A percentile compares a stretch with the other conserved stretches of the same genome.
Evolutionary conservation across 2,797 vertebrate species (phyloP).

Genomic region (Hemitrygon akajei): DNA sequence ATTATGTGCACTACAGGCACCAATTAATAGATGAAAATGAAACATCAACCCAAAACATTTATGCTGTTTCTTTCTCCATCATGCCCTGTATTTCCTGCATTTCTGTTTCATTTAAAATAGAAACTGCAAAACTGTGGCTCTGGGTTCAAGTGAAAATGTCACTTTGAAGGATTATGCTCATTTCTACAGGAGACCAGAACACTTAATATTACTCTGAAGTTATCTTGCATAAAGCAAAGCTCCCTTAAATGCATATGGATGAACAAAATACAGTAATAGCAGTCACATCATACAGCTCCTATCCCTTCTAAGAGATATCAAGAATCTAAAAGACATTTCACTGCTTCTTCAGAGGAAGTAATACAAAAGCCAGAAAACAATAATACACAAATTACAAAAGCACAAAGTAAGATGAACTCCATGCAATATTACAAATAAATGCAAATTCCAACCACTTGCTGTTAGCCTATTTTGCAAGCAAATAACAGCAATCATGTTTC

Average conservation of each 20-base stretch:
- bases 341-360: background rate
- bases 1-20: background rate
- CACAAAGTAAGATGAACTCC: background rate
- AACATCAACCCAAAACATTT: no score
- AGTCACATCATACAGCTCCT: background rate
- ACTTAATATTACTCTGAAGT: background rate
- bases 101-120: no score
- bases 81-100: no score
- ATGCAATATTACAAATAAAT: background rate
- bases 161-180: background rate
- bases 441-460: background rate
- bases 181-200: background rate
- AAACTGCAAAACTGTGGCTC: background rate
- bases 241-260: background rate
- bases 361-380: background rate
- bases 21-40: background rate
- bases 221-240: background rate
- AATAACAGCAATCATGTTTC: background rate
- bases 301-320: background rate
- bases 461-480: background rate
- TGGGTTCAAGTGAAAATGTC: conserved; percentile 1
- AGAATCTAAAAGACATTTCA: background rate
- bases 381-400: background rate
- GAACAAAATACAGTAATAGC: background rate
- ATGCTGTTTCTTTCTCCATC: no score